These are phyloP conservation scores for Lepidotrigona ventralis DNA, from an alignment of 1,140 invertebrate genomes.

Conservation along the genomic window DNA sequence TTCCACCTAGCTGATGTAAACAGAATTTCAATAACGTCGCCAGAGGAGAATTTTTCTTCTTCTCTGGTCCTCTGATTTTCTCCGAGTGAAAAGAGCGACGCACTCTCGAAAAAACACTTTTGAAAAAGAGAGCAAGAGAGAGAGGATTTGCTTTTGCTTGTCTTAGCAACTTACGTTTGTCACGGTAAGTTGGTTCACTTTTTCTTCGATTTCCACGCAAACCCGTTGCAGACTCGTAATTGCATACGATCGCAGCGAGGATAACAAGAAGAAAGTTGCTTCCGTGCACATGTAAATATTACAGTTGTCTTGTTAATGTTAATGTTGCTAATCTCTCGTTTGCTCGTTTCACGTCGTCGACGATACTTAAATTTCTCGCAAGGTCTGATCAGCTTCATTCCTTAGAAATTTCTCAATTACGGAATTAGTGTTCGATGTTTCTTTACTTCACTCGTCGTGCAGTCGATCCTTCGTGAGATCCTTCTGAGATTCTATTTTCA, in stretches of 20 bases:
- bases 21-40: conserved; percentile 47
- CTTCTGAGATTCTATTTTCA: not conserved
- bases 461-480: too few relatives aligned
- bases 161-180: too few relatives aligned
- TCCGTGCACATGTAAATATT: not conserved
- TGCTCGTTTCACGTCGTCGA: not conserved
- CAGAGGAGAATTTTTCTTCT: not conserved
- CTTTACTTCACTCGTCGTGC: not conserved
- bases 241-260: not conserved
- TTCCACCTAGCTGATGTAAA: conserved; percentile 35
- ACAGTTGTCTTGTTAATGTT: not conserved
- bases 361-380: too few relatives aligned
- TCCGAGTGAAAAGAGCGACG: too few relatives aligned
- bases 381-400: too few relatives aligned
- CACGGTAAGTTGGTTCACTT: not conserved
- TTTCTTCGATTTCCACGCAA: not conserved
- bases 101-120: too few relatives aligned
- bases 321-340: conserved; percentile 19
- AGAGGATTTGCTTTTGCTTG: not conserved
- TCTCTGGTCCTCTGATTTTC: not conserved
- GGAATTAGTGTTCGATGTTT: not conserved
- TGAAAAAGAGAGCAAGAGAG: not conserved
- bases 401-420: not conserved
- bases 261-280: conserved; percentile 10
- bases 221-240: not conserved